Evolutionary conservation across 1,140 invertebrate genomes (phyloP).

Genomic region (Pachyrhynchus sulphureomaculatus): DNA sequence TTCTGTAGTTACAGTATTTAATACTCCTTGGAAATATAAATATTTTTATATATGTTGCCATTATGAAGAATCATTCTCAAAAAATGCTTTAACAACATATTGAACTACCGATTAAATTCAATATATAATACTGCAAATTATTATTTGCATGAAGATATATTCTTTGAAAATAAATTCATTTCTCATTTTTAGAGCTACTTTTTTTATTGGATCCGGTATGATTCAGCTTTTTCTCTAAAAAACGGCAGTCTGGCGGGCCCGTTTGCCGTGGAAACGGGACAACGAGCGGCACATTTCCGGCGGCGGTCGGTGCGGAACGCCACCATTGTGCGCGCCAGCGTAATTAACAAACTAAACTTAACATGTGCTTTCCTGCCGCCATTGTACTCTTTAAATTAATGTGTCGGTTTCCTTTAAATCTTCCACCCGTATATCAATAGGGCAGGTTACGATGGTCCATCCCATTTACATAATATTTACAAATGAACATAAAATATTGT

Average conservation of each 20-base stretch:
- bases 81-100: too few species aligned
- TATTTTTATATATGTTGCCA: too few species aligned
- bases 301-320: conserved; percentile 44
- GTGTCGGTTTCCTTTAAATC: conserved; percentile 51
- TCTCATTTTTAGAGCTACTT: too few species aligned
- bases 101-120: too few species aligned
- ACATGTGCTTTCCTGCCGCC: conserved; percentile 54
- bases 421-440: conserved; percentile 49
- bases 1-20: too few species aligned
- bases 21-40: too few species aligned
- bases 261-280: conserved; percentile 44
- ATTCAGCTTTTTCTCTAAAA: conserved; percentile 2
- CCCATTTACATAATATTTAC: conserved; percentile 38
- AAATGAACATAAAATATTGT: conserved; percentile 16
- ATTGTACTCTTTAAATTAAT: conserved; percentile 53
- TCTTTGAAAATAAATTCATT: too few species aligned
- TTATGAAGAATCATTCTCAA: too few species aligned
- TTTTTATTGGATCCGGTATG: not conserved
- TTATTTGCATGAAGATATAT: too few species aligned
- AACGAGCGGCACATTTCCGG: conserved; percentile 50
- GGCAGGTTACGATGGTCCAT: conserved; percentile 28
- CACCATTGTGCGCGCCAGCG: conserved; percentile 51
- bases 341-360: conserved; percentile 55
- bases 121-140: too few species aligned
- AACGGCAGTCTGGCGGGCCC: conserved; percentile 13